Conservation (phyloP, 64 coral and sea anemone species). For the Montipora sp. region DNA sequence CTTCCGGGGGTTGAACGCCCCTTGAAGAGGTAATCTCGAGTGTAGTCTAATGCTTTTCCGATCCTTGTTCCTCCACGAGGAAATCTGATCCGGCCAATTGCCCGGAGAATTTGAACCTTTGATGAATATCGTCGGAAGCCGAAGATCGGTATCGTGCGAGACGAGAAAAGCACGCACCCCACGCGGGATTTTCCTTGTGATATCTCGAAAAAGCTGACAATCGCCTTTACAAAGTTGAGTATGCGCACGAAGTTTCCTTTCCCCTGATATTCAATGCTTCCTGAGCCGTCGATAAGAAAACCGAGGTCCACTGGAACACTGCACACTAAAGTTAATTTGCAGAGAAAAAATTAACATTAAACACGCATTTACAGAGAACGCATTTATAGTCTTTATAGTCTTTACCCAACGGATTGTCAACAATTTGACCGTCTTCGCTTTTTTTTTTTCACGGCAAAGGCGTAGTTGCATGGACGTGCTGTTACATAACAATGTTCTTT, state of each 20-base stretch:
- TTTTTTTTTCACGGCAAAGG: no score
- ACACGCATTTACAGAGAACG: no score
- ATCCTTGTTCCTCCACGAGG: constrained; percentile 61
- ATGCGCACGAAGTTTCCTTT: constrained; percentile 48
- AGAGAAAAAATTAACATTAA: neutral
- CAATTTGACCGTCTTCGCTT: no score
- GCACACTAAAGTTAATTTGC: neutral
- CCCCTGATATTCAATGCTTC: constrained; percentile 61
- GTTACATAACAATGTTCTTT: no score
- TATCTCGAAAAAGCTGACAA: constrained; percentile 56
- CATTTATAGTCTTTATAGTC: no score
- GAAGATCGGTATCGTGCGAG: constrained; percentile 47
- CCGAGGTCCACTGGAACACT: constrained; percentile 39
- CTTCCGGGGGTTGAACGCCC: neutral
- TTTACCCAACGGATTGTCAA: no score
- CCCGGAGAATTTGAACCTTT: neutral
- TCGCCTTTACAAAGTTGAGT: constrained; percentile 47
- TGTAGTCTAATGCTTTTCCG: constrained; percentile 47
- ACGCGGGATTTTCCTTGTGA: constrained; percentile 54
- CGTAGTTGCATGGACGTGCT: no score
- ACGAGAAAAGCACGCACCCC: constrained; percentile 42
- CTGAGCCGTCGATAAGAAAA: constrained; percentile 63
- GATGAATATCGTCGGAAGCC: constrained; percentile 28
- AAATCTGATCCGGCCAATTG: constrained; percentile 50
- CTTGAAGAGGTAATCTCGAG: constrained; percentile 26